A percentile compares a stretch with the other conserved stretches of the same genome.
Conservation (phyloP, 2,113 vertebrate species). For the Antigone vipio region DNA sequence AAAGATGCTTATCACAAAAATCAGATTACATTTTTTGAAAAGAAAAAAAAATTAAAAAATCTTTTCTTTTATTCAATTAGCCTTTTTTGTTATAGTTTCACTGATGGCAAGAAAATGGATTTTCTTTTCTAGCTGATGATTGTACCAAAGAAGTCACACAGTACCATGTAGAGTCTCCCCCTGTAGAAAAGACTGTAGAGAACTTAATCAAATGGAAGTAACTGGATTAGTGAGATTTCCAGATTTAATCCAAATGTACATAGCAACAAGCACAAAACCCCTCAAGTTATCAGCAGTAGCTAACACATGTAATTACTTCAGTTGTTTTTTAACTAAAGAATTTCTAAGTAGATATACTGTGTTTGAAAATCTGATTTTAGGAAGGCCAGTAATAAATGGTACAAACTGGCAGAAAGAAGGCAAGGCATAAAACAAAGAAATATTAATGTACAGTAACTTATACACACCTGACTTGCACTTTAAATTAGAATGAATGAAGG, state of each 20-base stretch:
- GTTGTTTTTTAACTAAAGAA: not conserved
- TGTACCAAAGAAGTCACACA: not conserved
- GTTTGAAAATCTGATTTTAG: not conserved
- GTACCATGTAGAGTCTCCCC: not conserved
- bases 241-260: slow-evolving; percentile 33
- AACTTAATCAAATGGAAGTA: slow-evolving; percentile 36
- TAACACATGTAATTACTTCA: not conserved
- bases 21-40: not conserved
- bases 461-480: not conserved
- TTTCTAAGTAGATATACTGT: not conserved
- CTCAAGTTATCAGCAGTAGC: slow-evolving; percentile 11
- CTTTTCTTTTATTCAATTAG: not conserved
- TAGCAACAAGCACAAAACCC: slow-evolving; percentile 20
- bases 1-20: not conserved
- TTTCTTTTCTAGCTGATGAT: not conserved
- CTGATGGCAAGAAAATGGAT: not conserved
- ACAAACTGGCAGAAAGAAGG: not conserved
- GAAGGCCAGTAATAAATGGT: not conserved
- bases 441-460: not conserved
- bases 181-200: not conserved
- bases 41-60: not conserved
- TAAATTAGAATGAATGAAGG: not conserved
- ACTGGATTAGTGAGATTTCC: slow-evolving; percentile 5
- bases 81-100: not conserved
- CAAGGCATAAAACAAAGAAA: not conserved